phyloP scores from a whole-genome alignment of 2,113 vertebrate genomes.

The Lasiurus cinereus region DNA sequence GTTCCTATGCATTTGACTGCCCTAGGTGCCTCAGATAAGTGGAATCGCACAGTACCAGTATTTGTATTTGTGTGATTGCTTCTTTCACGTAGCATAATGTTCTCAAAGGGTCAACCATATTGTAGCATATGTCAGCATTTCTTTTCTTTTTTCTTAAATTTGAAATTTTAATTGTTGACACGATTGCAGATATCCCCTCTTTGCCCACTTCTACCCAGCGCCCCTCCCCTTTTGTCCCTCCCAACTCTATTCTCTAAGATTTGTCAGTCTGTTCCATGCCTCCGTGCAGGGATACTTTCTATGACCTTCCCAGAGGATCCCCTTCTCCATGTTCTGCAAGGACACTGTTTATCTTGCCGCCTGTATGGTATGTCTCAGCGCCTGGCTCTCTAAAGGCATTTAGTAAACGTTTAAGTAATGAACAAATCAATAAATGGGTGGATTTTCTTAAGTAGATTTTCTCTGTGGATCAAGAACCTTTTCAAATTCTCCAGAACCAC shows the following conservation, averaged over 20 bases:
- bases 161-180: background rate
- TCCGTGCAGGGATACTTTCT: background rate
- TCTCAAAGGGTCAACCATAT: background rate
- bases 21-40: background rate
- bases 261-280: background rate
- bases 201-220: background rate
- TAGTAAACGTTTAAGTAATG: background rate
- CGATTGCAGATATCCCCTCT: background rate
- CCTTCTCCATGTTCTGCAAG: background rate
- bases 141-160: background rate
- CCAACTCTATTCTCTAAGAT: background rate
- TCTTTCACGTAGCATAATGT: background rate
- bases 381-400: background rate
- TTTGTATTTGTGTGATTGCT: conserved; percentile 2
- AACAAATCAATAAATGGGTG: background rate
- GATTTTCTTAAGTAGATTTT: conserved; percentile 4
- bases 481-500: conserved; percentile 11
- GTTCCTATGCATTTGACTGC: background rate
- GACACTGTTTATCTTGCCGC: background rate
- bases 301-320: background rate
- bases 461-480: background rate
- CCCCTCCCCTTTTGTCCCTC: background rate
- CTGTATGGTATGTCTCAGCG: background rate
- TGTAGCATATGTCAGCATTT: background rate
- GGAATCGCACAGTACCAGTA: background rate